Percentiles rank a stretch among this genome's conserved stretches.
phyloP scores from a whole-genome alignment of 2,888 invertebrate species.

The Allacma fusca region DNA sequence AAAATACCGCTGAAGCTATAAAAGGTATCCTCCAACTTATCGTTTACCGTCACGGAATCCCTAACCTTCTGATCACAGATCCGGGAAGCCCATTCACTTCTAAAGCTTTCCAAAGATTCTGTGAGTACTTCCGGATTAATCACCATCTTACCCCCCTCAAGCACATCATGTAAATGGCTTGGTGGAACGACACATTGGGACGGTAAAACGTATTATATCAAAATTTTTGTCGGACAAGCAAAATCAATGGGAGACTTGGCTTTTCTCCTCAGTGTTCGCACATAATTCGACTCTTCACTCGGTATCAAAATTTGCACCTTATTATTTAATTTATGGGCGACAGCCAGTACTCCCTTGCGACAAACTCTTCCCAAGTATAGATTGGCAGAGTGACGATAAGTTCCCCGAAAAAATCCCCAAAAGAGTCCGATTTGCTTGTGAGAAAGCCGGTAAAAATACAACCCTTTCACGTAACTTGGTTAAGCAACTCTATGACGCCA shows the following conservation, averaged over 20 bases:
- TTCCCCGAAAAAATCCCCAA: background rate
- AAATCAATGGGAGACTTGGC: background rate
- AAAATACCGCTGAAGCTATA: background rate
- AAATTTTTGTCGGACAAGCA: no score
- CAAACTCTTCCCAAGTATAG: background rate
- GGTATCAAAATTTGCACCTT: conserved; percentile 34
- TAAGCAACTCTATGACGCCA: conserved; percentile 12
- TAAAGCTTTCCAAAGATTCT: background rate
- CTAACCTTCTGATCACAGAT: background rate
- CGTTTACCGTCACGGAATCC: background rate
- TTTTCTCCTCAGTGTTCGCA: conserved; percentile 22
- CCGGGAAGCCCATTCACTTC: background rate
- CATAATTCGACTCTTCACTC: conserved; percentile 35
- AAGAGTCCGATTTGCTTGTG: background rate
- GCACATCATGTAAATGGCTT: conserved; percentile 37
- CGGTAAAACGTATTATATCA: no score
- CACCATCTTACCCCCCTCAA: background rate
- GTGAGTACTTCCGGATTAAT: background rate
- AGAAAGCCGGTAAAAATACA: background rate
- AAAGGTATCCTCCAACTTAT: background rate
- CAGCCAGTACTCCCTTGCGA: conserved; percentile 41
- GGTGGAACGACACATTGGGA: background rate
- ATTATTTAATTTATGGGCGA: conserved; percentile 38
- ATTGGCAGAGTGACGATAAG: background rate
- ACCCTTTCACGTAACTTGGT: background rate